Base-by-base conservation (phyloP, 2,888 invertebrate species). In the Lithophane semibrunnea region DNA sequence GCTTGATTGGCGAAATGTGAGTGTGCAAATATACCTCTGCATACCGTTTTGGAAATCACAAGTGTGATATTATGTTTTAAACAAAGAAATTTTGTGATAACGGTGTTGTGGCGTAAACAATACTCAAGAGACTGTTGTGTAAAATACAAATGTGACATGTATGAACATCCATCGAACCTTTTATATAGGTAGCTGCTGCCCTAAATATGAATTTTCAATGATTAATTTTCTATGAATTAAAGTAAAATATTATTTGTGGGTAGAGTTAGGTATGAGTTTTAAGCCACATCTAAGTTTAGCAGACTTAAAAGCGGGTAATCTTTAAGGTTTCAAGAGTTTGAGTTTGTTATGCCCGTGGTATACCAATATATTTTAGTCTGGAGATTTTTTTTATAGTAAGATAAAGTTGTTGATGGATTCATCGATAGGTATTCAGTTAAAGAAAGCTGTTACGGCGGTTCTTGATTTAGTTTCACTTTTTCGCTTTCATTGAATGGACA, bases 21-120 rank as follows among this genome's bases (percentile, higher is more conserved):
- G 3, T 60, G 1, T 21, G 24, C 4, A 58, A 0, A 3, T 49
- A 49, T 1, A 37, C 29, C 29, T 47, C 37, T 60, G 7, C 71
- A 13, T 71, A n/a, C 18, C 7, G 1, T 12, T 52, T 24, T 12
- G 2, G 65, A 0, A 0, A 24, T n/a, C 16, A n/a, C 10, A 42
- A 24, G 4, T 1, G 12, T 61, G 1, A n/a, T 61, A 44, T 13
- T 61, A 29, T 61, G 37, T 64, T 63, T 37, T 2, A 80, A 58
- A 71, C 44, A 75, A 75, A 70, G 4, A 56, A 66, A 21, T 24
- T 10, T 60, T 13, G n/a, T 74, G 54, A 42, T 54, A 47, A 56
- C 42, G 18, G 29, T 42, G 9, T 7, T 56, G 42, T 80, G 16
- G 37, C n/a, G 44, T 61, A 42, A 56, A 47, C 52, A 61, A 52